Base-by-base conservation (phyloP, 53 echinoderm and acorn worm species). In the Mesocentrotus franciscanus region DNA sequence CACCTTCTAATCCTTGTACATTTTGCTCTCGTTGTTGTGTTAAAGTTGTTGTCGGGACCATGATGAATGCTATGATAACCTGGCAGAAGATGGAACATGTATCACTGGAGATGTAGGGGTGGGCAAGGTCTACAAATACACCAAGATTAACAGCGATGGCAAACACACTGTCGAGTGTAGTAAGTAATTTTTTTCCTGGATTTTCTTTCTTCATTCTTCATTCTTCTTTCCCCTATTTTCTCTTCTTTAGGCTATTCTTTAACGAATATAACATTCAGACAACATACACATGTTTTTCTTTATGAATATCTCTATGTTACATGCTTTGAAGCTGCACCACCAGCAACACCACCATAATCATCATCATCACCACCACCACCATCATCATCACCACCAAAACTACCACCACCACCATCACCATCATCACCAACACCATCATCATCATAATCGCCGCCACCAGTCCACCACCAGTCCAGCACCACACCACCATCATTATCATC, bases 41-140 rank as follows among this genome's bases (percentile, higher is more conserved):
- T 66, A 22, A 10, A 92, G 92, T 39, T 92, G 92, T 64, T 92
- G 92, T 36, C 68, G 35, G 70, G 68, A 17, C 10, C 92, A 92
- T 22, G 92, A 92, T 66, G 39, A 92, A 70, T 92, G 92, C 42
- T 92, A 92, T 24, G 92, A 92, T 70, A 1, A 92, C n/a, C 12
- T 92, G 8, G 92, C 36, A 0, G 18, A 32, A 39, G 39, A 33
- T 0, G 42, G 39, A 17, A 57, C 16, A 17, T 92, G 92, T 35
- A 39, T 4, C 8, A 64, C 26, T n/a, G 92, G 70, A 24, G 18
- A 92, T 5, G 35, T 18, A 16, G 61, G 39, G 1, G 62, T 61
- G 0, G 36, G 61, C 1, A 33, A 22, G 39, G 62, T 36, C 14
- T 92, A 92, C 33, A 66, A 66, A 33, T 92, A 64, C 92, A 68